These are phyloP conservation scores for Macaria notata DNA, from an alignment of 2,888 invertebrate species.

Conservation along the genomic window DNA sequence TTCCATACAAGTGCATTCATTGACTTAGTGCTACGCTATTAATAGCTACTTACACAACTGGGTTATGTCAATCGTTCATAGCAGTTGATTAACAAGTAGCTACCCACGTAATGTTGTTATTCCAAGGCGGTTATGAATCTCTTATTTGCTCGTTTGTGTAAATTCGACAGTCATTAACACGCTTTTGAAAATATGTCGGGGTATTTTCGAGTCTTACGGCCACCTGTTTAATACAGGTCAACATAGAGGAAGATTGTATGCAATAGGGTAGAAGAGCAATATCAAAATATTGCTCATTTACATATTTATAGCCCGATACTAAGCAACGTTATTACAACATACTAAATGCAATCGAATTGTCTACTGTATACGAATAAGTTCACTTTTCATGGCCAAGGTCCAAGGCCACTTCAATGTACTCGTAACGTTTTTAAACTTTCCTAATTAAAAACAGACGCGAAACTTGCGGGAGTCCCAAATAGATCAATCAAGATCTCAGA, in stretches of 20 bases:
- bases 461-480: no score
- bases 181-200: slow-evolving; percentile 22
- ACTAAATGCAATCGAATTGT: no score
- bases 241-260: slow-evolving; percentile 3
- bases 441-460: no score
- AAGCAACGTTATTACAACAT: no score
- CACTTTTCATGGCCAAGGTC: no score
- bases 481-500: no score
- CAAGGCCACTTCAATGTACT: no score
- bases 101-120: slow-evolving; percentile 15
- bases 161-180: slow-evolving; percentile 15
- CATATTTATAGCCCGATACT: no score
- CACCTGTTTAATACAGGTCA: slow-evolving; percentile 20
- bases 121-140: neutral
- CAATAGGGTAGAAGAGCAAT: no score
- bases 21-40: slow-evolving; percentile 4
- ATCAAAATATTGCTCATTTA: no score
- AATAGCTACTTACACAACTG: slow-evolving; percentile 15
- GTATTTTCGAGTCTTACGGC: slow-evolving; percentile 16
- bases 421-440: no score
- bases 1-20: slow-evolving; percentile 1
- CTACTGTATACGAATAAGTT: no score
- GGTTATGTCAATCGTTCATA: slow-evolving; percentile 29
- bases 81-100: slow-evolving; percentile 22
- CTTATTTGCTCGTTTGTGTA: neutral